Evolutionary conservation across 2,888 invertebrate genomes (phyloP), one percentile per base, ranked within the genome.

Genomic region (Baronia brevicornis): DNA sequence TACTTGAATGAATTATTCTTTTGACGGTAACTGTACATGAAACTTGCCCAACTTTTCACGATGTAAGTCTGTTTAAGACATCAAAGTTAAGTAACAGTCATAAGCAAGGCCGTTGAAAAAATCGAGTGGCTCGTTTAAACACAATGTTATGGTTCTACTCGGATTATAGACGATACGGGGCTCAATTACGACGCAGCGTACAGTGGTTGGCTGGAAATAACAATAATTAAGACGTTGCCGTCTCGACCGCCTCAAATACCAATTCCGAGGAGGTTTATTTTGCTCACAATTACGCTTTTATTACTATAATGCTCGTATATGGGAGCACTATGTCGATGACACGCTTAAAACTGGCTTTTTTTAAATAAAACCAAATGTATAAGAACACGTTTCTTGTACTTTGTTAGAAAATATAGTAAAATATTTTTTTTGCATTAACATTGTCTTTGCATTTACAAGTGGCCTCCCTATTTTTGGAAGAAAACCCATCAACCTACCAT

Each of bases 201-300:
- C 61, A 46, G 63, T 54, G 59, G 58, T 62, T 55, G 40, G 43
- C 39, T 47, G 41, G 40, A 62, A 73, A 73, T 74, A 70, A 75
- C 60, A 73, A 75, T 75, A 71, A 74, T 75, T 72, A 71, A 68
- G 66, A 49, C 41, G 51, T 52, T 49, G 50, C 48, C 44, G 48
- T 48, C 47, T 41, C 38, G 46, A 30, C 28, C 28, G 19, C 26
- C 33, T 52, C 56, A 47, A 50, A 54, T 51, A 49, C 45, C 46
- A 44, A 51, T 51, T 46, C 44, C 36, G 37, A 41, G 37, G 40
- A 39, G 38, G 46, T 53, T 52, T 51, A 56, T 57, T 58, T 44
- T 48, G 41, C 42, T 47, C 38, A 45, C 45, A 43, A 52, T 56
- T 51, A 41, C 44, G 29, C 23, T 27, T 30, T 28, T 28, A 33